Conservation (phyloP, 2,888 invertebrate species). For the Megaustenia siamemsis region DNA sequence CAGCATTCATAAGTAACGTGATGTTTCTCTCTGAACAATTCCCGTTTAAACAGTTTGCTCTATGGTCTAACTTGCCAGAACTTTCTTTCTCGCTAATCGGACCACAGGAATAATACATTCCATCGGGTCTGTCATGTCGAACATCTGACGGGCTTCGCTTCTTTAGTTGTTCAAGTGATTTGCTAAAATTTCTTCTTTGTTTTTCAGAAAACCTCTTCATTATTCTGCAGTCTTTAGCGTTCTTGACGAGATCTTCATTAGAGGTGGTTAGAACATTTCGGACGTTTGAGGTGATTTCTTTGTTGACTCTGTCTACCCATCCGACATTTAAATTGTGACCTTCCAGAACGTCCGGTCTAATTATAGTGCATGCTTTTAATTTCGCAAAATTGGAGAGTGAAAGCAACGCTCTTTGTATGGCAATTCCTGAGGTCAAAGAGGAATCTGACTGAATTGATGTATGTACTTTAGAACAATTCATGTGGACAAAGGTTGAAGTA, state of each 20-base stretch:
- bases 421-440: not conserved
- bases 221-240: not conserved
- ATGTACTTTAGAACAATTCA: too few species aligned
- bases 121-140: not conserved
- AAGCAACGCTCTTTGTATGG: not conserved
- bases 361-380: not conserved
- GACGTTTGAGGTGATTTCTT: not conserved
- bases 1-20: too few species aligned
- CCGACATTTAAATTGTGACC: not conserved
- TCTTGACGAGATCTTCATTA: constrained; percentile 25
- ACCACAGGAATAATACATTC: not conserved
- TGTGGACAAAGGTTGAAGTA: not conserved
- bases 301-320: constrained; percentile 35
- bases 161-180: not conserved
- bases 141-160: constrained; percentile 17
- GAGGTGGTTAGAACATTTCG: not conserved
- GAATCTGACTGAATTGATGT: not conserved
- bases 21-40: too few species aligned
- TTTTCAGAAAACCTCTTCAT: constrained; percentile 35
- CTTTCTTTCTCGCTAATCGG: not conserved
- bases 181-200: not conserved
- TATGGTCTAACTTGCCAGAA: not conserved
- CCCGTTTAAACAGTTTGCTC: too few species aligned
- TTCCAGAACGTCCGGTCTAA: not conserved
- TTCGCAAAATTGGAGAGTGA: not conserved